Conservation (phyloP, 2,113 vertebrate species). For the Pterocles gutturalis region DNA sequence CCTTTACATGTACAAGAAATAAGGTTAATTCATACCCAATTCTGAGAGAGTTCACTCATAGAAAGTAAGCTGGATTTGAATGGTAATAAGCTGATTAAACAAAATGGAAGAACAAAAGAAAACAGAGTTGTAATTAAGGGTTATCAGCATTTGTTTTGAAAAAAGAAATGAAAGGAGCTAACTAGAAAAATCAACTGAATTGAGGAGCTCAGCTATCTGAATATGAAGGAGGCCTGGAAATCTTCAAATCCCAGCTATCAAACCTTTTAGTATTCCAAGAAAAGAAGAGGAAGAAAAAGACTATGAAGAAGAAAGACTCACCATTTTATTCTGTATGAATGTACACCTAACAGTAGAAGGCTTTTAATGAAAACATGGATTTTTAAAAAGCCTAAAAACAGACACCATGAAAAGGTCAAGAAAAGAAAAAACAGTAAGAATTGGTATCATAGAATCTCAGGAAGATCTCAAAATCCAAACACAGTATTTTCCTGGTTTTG, state of each 20-base stretch:
- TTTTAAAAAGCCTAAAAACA: not conserved
- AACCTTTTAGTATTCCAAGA: not conserved
- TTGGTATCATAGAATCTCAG: not conserved
- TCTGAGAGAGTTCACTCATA: not conserved
- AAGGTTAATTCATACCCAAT: not conserved
- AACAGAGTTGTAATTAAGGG: not conserved
- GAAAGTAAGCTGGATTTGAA: constrained; percentile 27
- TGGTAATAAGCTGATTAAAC: constrained; percentile 45
- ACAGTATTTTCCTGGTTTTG: not conserved
- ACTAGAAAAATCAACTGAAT: not conserved
- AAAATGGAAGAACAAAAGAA: constrained; percentile 1
- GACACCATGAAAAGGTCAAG: not conserved
- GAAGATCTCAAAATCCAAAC: not conserved
- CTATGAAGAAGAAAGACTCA: not conserved
- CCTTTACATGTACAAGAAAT: not conserved
- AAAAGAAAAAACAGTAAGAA: not conserved
- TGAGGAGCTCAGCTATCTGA: not conserved
- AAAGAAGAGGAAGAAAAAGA: not conserved
- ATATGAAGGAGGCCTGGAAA: not conserved
- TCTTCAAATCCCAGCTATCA: not conserved
- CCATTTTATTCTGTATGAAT: not conserved
- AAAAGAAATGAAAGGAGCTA: not conserved
- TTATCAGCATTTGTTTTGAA: not conserved
- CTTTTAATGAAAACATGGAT: not conserved
- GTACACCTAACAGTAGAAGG: not conserved